Evolutionary conservation across 2,797 vertebrate genomes (phyloP), one percentile per base, ranked within the genome.

Genomic region (Vireo griseus): DNA sequence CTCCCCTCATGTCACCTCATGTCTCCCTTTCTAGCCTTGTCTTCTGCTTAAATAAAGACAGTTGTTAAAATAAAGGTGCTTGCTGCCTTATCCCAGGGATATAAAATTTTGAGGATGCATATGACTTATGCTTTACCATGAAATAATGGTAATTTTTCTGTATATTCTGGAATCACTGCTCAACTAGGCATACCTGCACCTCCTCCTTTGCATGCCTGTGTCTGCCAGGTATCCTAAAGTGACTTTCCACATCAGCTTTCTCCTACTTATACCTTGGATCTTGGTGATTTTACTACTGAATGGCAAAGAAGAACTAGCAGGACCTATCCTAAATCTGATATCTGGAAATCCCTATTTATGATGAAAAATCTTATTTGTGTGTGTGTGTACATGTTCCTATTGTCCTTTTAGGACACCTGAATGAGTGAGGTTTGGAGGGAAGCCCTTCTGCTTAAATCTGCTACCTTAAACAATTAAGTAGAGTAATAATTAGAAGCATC

Each of bases 341-440:
- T 28, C 50, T 71, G 20, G 7, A 92, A 83, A 75, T 61, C 10
- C 29, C 12, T 62, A 13, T 51, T 86, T 86, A 51, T 40, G 10
- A 28, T 47, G 35, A 13, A 52, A 69, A 58, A 19, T 39, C 4
- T 39, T 58, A 77, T 63, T 54, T 28, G 59, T 15, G 72, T 5
- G 3, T 5, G 3, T 7, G 3, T 10, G 3, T 52, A 35, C 0
- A 0, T n/a, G 40, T 55, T 54, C 18, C 10, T 66, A 5, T 25
- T 48, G 10, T 40, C 16, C 14, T 65, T 85, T 68, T 40, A 72
- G n/a, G 50, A 31, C 19, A 57, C 1, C 1, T 51, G 31, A 57
- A 47, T 39, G 22, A 58, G 12, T 52, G 24, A 51, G 4, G 4
- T 37, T 69, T 73, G 31, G 31, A 91, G 31, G 25, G 20, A 5